Conservation (phyloP, 1,140 invertebrate species). For the Pachypsylla venusta region DNA sequence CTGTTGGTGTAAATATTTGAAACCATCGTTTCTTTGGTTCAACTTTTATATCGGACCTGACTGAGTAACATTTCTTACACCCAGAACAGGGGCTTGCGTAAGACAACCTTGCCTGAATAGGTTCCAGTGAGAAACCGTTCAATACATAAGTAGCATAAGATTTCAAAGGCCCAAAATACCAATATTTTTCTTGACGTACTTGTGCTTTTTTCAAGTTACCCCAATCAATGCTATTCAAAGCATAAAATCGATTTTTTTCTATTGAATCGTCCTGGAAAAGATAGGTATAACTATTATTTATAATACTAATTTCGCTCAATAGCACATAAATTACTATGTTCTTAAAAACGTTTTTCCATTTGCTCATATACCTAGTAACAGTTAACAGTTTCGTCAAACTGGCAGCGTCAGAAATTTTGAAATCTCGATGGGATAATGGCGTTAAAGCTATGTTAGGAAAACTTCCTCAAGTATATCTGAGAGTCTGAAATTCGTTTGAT, state of each 20-base stretch:
- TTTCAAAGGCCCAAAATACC: constrained; percentile 65
- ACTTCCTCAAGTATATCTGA: no score
- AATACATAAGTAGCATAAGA: constrained; percentile 54
- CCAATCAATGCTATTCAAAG: constrained; percentile 60
- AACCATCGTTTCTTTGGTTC: constrained; percentile 1
- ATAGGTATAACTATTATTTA: no score
- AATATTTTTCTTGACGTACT: constrained; percentile 59
- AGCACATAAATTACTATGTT: no score
- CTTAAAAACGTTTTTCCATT: no score
- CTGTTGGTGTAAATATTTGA: not conserved
- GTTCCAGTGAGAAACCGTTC: constrained; percentile 4
- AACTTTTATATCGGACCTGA: not conserved
- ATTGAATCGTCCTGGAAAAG: not conserved
- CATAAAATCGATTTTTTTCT: constrained; percentile 47
- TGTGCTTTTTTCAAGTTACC: constrained; percentile 68
- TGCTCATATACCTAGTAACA: no score
- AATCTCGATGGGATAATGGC: no score
- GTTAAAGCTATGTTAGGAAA: no score
- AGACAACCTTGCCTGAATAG: not conserved
- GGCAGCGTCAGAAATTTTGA: no score
- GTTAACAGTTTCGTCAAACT: no score
- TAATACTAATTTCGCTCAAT: no score
- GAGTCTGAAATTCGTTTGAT: no score
- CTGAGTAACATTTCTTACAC: not conserved
- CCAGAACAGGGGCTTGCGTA: not conserved